phyloP scores from a whole-genome alignment of 2,113 vertebrate genomes.

The Pithys albifrons region DNA sequence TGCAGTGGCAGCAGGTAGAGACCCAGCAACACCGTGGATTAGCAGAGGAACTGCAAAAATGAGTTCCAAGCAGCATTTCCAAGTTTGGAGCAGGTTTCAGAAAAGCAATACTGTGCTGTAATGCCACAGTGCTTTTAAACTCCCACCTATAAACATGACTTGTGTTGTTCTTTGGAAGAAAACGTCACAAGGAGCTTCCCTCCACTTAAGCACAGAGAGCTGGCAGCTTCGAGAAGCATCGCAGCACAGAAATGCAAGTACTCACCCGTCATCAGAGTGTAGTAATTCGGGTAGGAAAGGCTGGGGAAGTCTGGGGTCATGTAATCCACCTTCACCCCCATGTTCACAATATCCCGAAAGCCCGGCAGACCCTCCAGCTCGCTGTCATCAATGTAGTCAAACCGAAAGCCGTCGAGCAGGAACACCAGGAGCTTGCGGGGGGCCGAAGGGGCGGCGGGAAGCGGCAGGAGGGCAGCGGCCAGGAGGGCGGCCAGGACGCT shows the following conservation, averaged over 20 bases:
- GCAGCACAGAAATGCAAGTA: background rate
- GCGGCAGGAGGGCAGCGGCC: background rate
- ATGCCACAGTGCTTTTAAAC: background rate
- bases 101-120: background rate
- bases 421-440: constrained; percentile 83
- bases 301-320: constrained; percentile 93
- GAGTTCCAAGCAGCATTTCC: background rate
- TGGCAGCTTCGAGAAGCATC: background rate
- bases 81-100: background rate
- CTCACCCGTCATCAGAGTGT: constrained; percentile 94
- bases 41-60: background rate
- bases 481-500: constrained; percentile 43
- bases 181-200: background rate
- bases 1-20: background rate
- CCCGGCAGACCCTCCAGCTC: constrained; percentile 82
- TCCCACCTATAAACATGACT: background rate
- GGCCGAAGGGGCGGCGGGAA: background rate
- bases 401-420: constrained; percentile 91
- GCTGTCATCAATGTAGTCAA: constrained; percentile 86
- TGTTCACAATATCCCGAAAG: constrained; percentile 81
- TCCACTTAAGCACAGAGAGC: background rate
- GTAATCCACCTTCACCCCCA: constrained; percentile 92
- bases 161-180: background rate
- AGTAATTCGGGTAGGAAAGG: constrained; percentile 94
- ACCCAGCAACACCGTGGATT: fast-evolving